Evolutionary conservation across 2,797 vertebrate species (phyloP), one percentile per base, ranked within the genome.

Genomic region (Leuciscus waleckii): DNA sequence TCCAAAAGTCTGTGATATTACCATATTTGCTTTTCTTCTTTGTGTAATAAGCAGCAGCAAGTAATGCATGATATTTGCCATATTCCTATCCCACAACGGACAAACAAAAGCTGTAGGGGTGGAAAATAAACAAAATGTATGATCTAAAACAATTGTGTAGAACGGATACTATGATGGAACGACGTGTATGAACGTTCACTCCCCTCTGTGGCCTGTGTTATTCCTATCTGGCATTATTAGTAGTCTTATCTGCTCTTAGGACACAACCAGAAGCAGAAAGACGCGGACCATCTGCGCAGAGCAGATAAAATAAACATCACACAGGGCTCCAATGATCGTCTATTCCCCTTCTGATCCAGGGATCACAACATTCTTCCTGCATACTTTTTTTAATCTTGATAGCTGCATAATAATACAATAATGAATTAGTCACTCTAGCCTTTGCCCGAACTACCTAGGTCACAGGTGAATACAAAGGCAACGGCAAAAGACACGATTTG

Each of bases 241-340:
- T 61, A 86, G 88, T 86, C 91, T 94, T 94, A 94, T 94, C 93
- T 93, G 89, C 83, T 56, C 89, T 89, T 81, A 80, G 89, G 90
- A 89, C 83, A 79, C 87, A 91, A 90, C 88, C 90, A 88, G 89
- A 23, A 80, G 89, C 88, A 86, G 85, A 85, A 90, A 91, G 92
- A 82, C 19, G 0, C 5, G 81, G 90, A 90, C 90, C 92, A 94
- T 92, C 93, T 94, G 94, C 89, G 86, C 89, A 90, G 90, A 79
- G 91, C 90, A 89, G 93, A 95, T 95, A 93, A 94, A 94, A 93
- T 87, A 93, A 92, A 93, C 91, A 92, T 93, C 92, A 94, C 88
- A 92, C 90, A 75, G 23, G 19, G 84, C 84, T 46, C 61, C 41
- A 77, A 79, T 86, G 89, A 90, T 93, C 92, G 91, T 87, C 87